phyloP scores from a whole-genome alignment of 2,888 invertebrate species.

The Julus scanicus region DNA sequence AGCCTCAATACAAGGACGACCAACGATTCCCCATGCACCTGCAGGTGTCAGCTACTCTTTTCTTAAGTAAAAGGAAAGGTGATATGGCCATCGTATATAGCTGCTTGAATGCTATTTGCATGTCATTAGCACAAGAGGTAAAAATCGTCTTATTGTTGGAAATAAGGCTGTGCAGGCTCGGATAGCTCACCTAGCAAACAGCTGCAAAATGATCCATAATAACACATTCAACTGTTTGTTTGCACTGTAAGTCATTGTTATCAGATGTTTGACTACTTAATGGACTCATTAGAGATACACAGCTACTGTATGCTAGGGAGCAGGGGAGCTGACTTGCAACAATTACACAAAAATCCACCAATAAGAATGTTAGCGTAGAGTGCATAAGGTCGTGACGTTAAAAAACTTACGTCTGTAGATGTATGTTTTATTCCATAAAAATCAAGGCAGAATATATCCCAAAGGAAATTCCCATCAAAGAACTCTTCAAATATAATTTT shows the following conservation, averaged over 20 bases:
- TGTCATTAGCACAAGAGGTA: background rate
- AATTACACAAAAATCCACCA: background rate
- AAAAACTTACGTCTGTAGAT: background rate
- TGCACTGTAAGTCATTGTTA: slow-evolving; percentile 6
- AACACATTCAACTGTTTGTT: slow-evolving; percentile 28
- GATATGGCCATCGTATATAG: background rate
- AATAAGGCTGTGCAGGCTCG: background rate
- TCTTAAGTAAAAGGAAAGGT: slow-evolving; percentile 1
- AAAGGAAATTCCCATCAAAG: too few species aligned
- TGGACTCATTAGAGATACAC: slow-evolving; percentile 35
- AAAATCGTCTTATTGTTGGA: background rate
- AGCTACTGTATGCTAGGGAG: background rate
- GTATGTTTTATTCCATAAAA: too few species aligned
- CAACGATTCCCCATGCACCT: background rate
- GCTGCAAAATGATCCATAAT: slow-evolving; percentile 1
- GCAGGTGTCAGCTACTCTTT: background rate
- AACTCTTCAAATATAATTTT: too few species aligned
- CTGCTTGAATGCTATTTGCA: background rate
- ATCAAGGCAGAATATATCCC: too few species aligned
- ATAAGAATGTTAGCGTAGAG: background rate
- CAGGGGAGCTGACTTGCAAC: background rate
- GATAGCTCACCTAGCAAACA: slow-evolving; percentile 1
- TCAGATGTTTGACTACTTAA: slow-evolving; percentile 29
- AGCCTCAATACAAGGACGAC: background rate
- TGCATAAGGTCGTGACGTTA: background rate